phyloP scores from a whole-genome alignment of 2,888 invertebrate species.

The Drosophila borealis region DNA sequence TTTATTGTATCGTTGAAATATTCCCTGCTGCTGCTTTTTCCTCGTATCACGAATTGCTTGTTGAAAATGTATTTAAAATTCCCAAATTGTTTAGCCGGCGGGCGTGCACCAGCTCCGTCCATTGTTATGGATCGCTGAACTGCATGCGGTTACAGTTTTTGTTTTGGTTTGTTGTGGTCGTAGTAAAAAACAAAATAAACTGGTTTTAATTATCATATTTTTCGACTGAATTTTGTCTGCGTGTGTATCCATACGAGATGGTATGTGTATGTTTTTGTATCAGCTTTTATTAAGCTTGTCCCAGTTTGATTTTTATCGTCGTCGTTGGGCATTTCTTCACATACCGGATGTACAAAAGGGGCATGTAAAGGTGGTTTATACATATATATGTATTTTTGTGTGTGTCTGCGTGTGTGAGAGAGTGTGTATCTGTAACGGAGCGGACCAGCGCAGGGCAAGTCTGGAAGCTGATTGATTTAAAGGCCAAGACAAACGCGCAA shows the following conservation, averaged over 20 bases:
- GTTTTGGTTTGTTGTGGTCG: constrained; percentile 57
- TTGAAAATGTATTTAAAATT: constrained; percentile 31
- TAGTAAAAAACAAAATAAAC: constrained; percentile 56
- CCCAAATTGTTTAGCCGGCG: constrained; percentile 28
- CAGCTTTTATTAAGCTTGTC: constrained; percentile 67
- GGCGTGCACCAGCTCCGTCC: constrained; percentile 22
- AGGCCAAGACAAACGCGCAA: constrained; percentile 43
- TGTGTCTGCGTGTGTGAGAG: not conserved
- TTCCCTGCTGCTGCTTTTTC: constrained; percentile 18
- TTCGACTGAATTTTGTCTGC: constrained; percentile 25
- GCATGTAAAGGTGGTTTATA: constrained; percentile 15
- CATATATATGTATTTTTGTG: not conserved
- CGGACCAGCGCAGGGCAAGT: constrained; percentile 45
- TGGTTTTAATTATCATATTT: constrained; percentile 70
- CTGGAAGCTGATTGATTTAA: constrained; percentile 69
- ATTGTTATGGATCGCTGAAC: constrained; percentile 71
- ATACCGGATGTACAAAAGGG: constrained; percentile 54
- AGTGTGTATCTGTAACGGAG: constrained; percentile 21
- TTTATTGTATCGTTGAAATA: constrained; percentile 4
- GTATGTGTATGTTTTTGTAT: constrained; percentile 42
- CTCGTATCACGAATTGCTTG: constrained; percentile 2
- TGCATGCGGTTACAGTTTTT: constrained; percentile 52
- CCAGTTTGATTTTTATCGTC: constrained; percentile 73
- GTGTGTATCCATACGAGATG: constrained; percentile 8
- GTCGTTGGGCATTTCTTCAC: constrained; percentile 67